phyloP scores from a whole-genome alignment of 1,140 invertebrate genomes.

The Pseudomyrmex cubaensis region DNA sequence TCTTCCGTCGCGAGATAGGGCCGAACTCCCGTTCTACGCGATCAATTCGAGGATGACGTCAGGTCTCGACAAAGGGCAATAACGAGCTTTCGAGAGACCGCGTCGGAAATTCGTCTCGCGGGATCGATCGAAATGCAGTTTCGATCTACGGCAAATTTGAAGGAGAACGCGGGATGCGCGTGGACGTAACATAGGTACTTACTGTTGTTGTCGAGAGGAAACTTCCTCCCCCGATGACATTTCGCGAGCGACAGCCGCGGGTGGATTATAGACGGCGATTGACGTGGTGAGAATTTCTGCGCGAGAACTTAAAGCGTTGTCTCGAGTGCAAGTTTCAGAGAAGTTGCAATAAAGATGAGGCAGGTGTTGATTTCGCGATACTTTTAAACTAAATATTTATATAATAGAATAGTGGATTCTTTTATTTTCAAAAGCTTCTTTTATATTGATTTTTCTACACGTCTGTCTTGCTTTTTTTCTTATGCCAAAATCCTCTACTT shows the following conservation, averaged over 20 bases:
- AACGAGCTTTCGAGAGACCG: conserved; percentile 47
- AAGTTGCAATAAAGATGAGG: not conserved
- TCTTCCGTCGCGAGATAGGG: not conserved
- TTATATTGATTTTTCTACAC: no score
- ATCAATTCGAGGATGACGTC: conserved; percentile 37
- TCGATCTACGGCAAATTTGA: conserved; percentile 50
- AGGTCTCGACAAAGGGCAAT: conserved; percentile 29
- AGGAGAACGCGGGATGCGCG: conserved; percentile 45
- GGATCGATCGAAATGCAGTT: conserved; percentile 48
- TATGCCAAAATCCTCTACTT: no score
- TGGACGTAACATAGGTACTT: not conserved
- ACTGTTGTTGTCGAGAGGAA: not conserved
- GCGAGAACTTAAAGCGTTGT: conserved; percentile 21
- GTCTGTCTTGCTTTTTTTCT: no score
- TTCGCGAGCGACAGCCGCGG: conserved; percentile 19
- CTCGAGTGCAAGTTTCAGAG: not conserved
- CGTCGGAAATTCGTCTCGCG: conserved; percentile 41
- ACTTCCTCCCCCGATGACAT: conserved; percentile 30
- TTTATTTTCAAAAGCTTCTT: no score
- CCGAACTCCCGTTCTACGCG: not conserved
- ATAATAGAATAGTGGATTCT: no score
- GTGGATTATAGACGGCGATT: conserved; percentile 46
- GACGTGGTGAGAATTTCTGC: conserved; percentile 40
- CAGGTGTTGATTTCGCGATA: not conserved
- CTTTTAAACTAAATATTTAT: not conserved